These are phyloP conservation scores for Lithophane socia DNA, from an alignment of 2,888 invertebrate genomes.

Conservation along the genomic window DNA sequence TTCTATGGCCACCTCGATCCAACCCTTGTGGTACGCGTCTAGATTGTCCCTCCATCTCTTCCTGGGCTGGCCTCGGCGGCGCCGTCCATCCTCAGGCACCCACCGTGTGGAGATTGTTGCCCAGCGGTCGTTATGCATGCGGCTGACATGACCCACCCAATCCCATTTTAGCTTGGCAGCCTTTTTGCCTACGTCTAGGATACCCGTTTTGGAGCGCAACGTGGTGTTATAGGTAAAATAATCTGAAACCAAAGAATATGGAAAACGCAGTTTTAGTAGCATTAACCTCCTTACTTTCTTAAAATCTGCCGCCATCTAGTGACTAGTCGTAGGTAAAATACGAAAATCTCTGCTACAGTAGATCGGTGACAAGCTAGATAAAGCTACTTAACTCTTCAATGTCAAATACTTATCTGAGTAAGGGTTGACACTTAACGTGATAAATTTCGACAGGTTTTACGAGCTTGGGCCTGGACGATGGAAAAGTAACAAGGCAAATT, in stretches of 20 bases:
- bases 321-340: not conserved
- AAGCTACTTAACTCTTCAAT: constrained; percentile 25
- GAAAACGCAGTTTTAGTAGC: not conserved
- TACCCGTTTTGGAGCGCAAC: too few relatives aligned
- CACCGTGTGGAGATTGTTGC: too few relatives aligned
- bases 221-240: not conserved
- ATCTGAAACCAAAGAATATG: not conserved
- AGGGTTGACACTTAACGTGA: constrained; percentile 8
- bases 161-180: too few relatives aligned
- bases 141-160: too few relatives aligned
- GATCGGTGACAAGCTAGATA: constrained; percentile 26
- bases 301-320: not conserved
- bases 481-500: not conserved
- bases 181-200: too few relatives aligned
- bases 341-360: constrained; percentile 4
- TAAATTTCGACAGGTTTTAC: constrained; percentile 20
- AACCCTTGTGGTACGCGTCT: too few relatives aligned
- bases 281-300: not conserved
- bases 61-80: too few relatives aligned
- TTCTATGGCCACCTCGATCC: too few relatives aligned
- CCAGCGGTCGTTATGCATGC: too few relatives aligned
- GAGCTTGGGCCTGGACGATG: not conserved
- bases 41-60: too few relatives aligned
- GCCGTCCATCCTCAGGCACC: too few relatives aligned
- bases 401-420: constrained; percentile 27